Conservation (phyloP, 2,113 vertebrate species). For the Tachycineta bicolor region DNA sequence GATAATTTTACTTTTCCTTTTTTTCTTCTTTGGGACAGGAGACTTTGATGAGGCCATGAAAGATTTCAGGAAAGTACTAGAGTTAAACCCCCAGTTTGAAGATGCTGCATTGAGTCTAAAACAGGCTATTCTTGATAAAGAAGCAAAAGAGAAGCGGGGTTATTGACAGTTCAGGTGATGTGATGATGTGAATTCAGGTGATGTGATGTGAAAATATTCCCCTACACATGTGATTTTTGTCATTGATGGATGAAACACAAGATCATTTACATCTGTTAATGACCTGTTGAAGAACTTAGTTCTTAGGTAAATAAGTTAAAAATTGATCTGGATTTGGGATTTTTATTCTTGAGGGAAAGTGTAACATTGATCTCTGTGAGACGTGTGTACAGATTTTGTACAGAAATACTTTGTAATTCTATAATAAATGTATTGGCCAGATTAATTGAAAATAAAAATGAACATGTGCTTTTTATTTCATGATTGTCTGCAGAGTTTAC, state of each 20-base stretch:
- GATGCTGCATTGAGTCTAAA: slow-evolving; percentile 88
- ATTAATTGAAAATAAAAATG: not conserved
- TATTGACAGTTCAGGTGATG: slow-evolving; percentile 59
- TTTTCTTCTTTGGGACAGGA: slow-evolving; percentile 69
- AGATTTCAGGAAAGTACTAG: slow-evolving; percentile 88
- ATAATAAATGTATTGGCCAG: not conserved
- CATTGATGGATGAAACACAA: not conserved
- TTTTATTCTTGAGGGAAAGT: not conserved
- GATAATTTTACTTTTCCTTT: not conserved
- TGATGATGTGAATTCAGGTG: no score
- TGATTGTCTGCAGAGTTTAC: not conserved
- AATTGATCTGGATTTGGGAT: not conserved
- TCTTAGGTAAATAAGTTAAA: not conserved
- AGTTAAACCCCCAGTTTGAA: slow-evolving; percentile 88
- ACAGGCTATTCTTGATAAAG: slow-evolving; percentile 86
- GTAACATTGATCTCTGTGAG: not conserved
- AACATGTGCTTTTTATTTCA: not conserved
- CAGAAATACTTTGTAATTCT: not conserved
- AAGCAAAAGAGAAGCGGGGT: slow-evolving; percentile 81
- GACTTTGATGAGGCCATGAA: slow-evolving; percentile 88
- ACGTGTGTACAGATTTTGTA: not conserved
- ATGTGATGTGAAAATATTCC: not conserved
- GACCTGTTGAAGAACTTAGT: not conserved
- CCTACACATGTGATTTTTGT: not conserved
- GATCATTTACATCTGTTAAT: not conserved